These are phyloP conservation scores for Kryphioiulus occultus DNA, from an alignment of 2,888 invertebrate genomes.

Conservation along the genomic window DNA sequence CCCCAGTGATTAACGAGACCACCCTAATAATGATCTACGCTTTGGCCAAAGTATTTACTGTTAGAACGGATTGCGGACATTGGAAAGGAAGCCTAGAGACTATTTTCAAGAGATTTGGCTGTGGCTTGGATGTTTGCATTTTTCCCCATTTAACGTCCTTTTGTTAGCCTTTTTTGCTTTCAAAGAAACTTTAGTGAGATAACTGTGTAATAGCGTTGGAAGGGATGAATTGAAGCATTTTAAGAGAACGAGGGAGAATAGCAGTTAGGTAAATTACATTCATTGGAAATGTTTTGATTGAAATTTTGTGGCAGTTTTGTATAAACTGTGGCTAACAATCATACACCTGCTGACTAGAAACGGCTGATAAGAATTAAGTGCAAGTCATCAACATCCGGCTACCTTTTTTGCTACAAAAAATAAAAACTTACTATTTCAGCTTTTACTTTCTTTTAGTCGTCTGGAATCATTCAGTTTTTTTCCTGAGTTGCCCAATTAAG, in stretches of 20 bases:
- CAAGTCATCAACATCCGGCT: background rate
- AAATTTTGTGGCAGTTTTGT: no score
- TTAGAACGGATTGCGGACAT: background rate
- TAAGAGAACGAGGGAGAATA: no score
- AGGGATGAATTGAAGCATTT: no score
- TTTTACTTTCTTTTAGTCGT: no score
- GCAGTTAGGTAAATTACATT: no score
- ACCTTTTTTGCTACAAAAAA: background rate
- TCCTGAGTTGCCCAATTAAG: no score
- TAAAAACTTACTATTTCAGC: no score
- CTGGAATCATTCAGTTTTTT: no score
- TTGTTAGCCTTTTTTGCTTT: background rate
- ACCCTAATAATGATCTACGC: background rate
- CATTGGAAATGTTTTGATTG: no score
- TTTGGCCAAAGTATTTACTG: background rate
- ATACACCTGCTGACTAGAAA: no score
- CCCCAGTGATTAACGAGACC: slow-evolving; percentile 4
- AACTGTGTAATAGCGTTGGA: background rate
- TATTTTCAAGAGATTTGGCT: background rate
- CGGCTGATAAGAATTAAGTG: background rate
- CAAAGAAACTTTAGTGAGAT: background rate
- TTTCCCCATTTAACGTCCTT: background rate
- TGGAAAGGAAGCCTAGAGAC: background rate
- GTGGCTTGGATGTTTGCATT: background rate
- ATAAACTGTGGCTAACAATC: no score